Evolutionary conservation across 2,888 invertebrate species (phyloP).

Genomic region (Andrena hattorfiana): DNA sequence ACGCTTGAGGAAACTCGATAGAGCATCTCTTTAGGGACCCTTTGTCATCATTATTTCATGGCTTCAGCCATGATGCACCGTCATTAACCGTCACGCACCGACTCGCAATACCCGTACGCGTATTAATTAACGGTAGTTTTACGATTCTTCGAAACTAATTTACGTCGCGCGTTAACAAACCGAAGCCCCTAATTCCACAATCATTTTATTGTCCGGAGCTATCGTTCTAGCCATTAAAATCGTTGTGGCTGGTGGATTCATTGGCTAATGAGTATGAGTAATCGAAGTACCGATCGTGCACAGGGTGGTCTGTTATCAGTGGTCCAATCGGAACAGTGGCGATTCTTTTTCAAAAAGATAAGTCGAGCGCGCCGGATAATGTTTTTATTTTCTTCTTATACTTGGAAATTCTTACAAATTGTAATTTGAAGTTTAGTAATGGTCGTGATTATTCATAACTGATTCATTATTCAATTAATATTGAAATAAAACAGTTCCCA

Average conservation of each 20-base stretch:
- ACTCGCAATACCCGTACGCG: constrained; percentile 42
- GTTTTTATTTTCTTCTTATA: too few species aligned
- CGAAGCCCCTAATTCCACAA: constrained; percentile 18
- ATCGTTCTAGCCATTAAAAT: not conserved
- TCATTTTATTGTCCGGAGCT: constrained; percentile 21
- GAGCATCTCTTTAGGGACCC: constrained; percentile 35
- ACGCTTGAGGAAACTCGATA: not conserved
- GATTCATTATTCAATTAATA: too few species aligned
- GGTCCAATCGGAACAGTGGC: not conserved
- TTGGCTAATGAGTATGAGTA: not conserved
- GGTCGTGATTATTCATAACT: too few species aligned
- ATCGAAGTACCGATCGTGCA: not conserved
- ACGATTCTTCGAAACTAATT: constrained; percentile 54
- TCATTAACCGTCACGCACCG: constrained; percentile 57
- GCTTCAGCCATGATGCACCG: constrained; percentile 51
- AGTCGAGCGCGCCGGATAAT: too few species aligned
- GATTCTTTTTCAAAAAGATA: too few species aligned
- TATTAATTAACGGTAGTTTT: constrained; percentile 59
- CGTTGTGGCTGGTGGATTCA: not conserved
- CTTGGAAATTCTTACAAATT: too few species aligned
- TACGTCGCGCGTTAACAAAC: constrained; percentile 51
- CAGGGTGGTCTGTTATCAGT: not conserved
- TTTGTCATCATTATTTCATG: constrained; percentile 42
- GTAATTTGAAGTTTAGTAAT: too few species aligned
- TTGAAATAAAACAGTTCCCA: too few species aligned